Evolutionary conservation across 1,140 invertebrate species (phyloP).

Genomic region (Phymastichus coffea): DNA sequence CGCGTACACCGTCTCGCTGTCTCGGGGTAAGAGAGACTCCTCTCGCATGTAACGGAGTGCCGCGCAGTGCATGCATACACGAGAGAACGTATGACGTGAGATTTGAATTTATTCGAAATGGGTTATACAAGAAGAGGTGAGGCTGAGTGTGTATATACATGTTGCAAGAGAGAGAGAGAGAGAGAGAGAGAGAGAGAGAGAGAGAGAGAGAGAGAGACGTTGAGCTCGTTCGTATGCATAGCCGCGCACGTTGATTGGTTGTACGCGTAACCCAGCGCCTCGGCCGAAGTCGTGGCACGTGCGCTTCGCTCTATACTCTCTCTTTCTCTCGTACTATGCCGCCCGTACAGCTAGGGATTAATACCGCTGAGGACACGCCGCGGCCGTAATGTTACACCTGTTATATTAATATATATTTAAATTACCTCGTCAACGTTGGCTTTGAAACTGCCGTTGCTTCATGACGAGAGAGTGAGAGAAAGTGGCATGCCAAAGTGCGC

Average conservation of each 20-base stretch:
- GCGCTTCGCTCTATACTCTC: neutral
- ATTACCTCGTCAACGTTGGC: constrained; percentile 47
- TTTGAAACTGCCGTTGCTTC: constrained; percentile 38
- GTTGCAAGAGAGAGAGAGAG: neutral
- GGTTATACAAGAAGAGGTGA: no score
- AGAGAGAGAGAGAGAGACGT: neutral
- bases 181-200: neutral
- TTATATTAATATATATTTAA: constrained; percentile 54
- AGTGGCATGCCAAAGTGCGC: no score
- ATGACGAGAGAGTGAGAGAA: no score
- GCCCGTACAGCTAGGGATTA: neutral
- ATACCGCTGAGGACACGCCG: neutral
- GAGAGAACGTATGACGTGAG: constrained; percentile 8
- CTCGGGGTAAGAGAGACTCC: no score
- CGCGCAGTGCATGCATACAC: neutral
- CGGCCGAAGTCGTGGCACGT: constrained; percentile 21
- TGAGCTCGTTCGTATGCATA: constrained; percentile 32
- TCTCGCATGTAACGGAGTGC: neutral
- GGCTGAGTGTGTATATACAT: no score
- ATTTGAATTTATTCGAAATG: constrained; percentile 26
- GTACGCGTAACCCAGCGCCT: constrained; percentile 21
- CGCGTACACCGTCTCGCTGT: neutral
- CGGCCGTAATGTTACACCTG: constrained; percentile 38
- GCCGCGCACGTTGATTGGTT: constrained; percentile 33
- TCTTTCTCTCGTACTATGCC: neutral